A percentile compares a stretch with the other conserved stretches of the same genome.
Conservation (phyloP, 1,140 invertebrate genomes). For the Plectrocnemia conspersa region DNA sequence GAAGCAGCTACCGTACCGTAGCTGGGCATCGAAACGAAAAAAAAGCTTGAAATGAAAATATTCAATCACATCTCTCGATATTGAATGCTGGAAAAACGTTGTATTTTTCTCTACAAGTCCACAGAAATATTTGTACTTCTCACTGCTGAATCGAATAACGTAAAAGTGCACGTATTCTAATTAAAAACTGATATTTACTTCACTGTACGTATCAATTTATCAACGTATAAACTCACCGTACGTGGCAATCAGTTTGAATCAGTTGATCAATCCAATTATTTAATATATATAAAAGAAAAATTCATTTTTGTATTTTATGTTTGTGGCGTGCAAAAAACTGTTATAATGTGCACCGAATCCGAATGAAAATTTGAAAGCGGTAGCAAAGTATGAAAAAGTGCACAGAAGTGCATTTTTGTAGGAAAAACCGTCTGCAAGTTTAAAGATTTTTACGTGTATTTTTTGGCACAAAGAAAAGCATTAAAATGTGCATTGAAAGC, state of each 20-base stretch:
- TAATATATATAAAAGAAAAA: neutral
- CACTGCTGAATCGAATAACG: neutral
- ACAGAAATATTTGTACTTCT: slow-evolving; percentile 10
- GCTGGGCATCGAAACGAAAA: neutral
- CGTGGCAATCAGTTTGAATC: neutral
- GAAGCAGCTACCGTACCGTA: too few species aligned
- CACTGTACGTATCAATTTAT: too few species aligned
- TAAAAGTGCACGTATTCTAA: neutral
- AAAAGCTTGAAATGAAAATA: slow-evolving; percentile 19
- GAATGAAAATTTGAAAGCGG: too few species aligned
- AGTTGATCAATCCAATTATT: neutral
- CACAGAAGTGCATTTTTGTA: neutral
- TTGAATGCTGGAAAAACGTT: slow-evolving; percentile 7
- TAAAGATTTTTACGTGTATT: neutral
- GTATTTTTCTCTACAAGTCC: slow-evolving; percentile 1
- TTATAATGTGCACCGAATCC: too few species aligned
- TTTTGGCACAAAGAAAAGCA: slow-evolving; percentile 1
- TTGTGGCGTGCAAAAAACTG: too few species aligned
- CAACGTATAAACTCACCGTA: neutral
- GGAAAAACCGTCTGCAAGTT: neutral
- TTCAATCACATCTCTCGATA: slow-evolving; percentile 11
- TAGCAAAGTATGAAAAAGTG: neutral
- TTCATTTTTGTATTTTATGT: too few species aligned
- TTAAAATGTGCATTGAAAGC: slow-evolving; percentile 5
- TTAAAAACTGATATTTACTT: neutral